Percentiles rank a stretch among this genome's conserved stretches.
phyloP scores from a whole-genome alignment of 2,113 vertebrate species.

The Crypturellus undulatus region DNA sequence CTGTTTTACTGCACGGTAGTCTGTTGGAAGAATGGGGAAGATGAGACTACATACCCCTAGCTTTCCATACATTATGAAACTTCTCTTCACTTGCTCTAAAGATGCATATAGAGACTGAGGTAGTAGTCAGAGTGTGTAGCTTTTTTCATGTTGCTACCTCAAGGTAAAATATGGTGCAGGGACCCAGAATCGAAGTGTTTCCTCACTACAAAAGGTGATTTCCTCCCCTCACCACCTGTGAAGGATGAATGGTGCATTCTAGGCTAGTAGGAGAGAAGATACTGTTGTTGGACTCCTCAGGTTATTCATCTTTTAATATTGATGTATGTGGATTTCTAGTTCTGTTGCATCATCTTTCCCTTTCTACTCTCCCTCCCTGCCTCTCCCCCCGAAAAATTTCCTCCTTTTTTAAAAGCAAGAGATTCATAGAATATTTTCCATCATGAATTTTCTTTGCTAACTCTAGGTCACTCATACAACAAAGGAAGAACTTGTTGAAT shows the following conservation, averaged over 20 bases:
- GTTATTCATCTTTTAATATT: background rate
- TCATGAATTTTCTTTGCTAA: background rate
- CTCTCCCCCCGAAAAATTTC: too few species aligned
- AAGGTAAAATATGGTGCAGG: conserved; percentile 28
- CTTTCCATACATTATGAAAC: background rate
- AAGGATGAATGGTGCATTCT: background rate
- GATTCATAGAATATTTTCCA: background rate
- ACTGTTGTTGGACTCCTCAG: background rate
- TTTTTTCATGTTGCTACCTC: conserved; percentile 64
- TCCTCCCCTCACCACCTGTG: background rate
- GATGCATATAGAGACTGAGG: conserved; percentile 19
- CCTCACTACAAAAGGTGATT: background rate
- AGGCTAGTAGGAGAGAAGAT: background rate
- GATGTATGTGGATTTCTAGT: conserved; percentile 29
- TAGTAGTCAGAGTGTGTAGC: conserved; percentile 34
- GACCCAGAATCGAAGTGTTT: conserved; percentile 49
- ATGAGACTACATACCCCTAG: conserved; percentile 4
- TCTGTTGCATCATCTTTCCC: background rate
- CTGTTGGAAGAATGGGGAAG: conserved; percentile 11
- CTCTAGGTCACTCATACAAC: background rate
- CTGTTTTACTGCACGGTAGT: conserved; percentile 38
- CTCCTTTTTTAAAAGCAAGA: background rate
- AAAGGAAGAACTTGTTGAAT: conserved; percentile 10
- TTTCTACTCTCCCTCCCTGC: background rate
- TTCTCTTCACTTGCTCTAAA: conserved; percentile 46